Evolutionary conservation across 2,113 vertebrate species (phyloP), one percentile per base, ranked within the genome.

Genomic region (Ceratotherium simum): DNA sequence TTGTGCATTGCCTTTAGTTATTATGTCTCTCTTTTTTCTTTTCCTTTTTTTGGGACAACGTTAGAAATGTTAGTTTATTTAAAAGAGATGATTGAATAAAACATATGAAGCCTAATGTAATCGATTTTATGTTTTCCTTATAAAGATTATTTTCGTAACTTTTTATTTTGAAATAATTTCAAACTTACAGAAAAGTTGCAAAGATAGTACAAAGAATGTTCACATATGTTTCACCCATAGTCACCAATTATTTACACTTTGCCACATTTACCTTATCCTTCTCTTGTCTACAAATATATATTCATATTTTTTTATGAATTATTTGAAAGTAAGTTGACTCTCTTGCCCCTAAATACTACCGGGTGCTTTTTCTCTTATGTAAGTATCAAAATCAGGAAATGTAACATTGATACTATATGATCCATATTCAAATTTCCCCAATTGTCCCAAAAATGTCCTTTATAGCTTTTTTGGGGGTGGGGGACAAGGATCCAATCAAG

Each of bases 31-130:
- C 20, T 80, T 21, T 67, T 31, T 10, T 51, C 29, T 18, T 75
- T 62, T 89, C 27, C 13, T 51, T 42, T 46, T 58, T 11, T 64
- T 27, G 2, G 1, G 29, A 48, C 31, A n/a, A 1, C 23, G 29
- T 78, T 87, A 78, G 81, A 84, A 81, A 86, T 65, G 12, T 76
- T 54, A 76, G n/a, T 85, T 90, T 93, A 78, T 70, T 89, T 69
- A 21, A 81, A 65, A 75, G 39, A 23, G 12, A 56, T 58, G 58
- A 67, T 13, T 42, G n/a, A 91, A 86, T n/a, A 90, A 54, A 79
- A 79, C 73, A 8, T n/a, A 72, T 21, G 82, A 87, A 2, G n/a
- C 31, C 48, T 4, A 69, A 65, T 51, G 13, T 60, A 69, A 75
- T 83, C 8, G 13, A 39, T 54, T 70, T 27, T 78, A 70, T 4